Evolutionary conservation across 2,113 vertebrate species (phyloP).

Genomic region (Toxostoma redivivum): DNA sequence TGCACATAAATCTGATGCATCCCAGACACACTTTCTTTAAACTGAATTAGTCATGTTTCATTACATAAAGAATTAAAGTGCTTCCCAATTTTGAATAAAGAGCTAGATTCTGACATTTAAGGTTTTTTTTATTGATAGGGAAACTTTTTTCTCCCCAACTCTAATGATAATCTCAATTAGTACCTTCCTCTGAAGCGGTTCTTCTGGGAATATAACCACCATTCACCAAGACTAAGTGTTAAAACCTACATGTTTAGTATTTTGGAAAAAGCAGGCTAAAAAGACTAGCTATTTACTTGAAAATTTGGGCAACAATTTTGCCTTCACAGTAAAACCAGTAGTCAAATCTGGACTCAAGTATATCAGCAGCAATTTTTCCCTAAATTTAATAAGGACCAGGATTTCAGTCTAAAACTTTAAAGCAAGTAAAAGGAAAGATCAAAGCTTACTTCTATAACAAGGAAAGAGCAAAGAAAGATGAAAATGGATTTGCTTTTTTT

Average conservation of each 20-base stretch:
- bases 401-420: not conserved
- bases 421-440: not conserved
- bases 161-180: not conserved
- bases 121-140: not conserved
- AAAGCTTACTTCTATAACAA: not conserved
- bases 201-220: not conserved
- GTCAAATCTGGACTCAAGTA: not conserved
- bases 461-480: not conserved
- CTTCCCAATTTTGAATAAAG: not conserved
- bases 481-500: constrained; percentile 7
- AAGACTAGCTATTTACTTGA: not conserved
- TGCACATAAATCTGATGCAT: not conserved
- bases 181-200: not conserved
- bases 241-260: not conserved
- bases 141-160: not conserved
- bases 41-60: not conserved
- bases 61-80: not conserved
- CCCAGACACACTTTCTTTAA: not conserved
- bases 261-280: not conserved
- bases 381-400: not conserved
- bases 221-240: not conserved
- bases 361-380: not conserved
- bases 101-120: not conserved
- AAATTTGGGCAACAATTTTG: not conserved
- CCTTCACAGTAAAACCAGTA: not conserved